Evolutionary conservation across 2,888 invertebrate species (phyloP).

Genomic region (Lordiphosa fenestrarum): DNA sequence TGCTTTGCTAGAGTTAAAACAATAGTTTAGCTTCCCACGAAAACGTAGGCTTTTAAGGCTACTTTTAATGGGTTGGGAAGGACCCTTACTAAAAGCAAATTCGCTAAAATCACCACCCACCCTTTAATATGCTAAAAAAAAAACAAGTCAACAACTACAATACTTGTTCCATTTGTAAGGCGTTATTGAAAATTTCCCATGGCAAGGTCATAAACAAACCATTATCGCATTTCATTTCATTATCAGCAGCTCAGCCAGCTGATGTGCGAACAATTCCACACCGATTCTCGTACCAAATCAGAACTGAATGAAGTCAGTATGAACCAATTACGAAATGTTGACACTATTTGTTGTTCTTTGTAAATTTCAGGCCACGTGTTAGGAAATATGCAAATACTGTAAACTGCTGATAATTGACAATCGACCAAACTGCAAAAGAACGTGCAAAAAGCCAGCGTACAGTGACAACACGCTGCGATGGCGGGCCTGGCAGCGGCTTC

Average conservation of each 20-base stretch:
- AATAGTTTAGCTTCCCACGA: no score
- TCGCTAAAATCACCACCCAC: no score
- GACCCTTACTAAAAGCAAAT: no score
- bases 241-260: conserved; percentile 19
- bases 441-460: conserved; percentile 8
- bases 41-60: no score
- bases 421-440: conserved; percentile 24
- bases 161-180: no score
- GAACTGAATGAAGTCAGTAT: conserved; percentile 34
- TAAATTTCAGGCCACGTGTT: conserved; percentile 60
- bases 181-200: conserved; percentile 3
- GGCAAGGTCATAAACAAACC: conserved; percentile 12
- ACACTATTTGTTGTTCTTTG: conserved; percentile 11
- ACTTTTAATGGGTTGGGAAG: no score
- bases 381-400: conserved; percentile 48
- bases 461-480: conserved; percentile 29
- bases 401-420: conserved; percentile 21
- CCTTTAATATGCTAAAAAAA: no score
- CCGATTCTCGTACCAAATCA: not conserved
- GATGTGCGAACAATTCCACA: not conserved
- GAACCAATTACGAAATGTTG: conserved; percentile 19
- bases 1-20: no score
- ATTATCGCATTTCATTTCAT: not conserved
- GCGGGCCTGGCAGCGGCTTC: conserved; percentile 30
- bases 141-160: no score